Conservation (phyloP, 2,797 vertebrate species). For the Phrynocephalus forsythii region DNA sequence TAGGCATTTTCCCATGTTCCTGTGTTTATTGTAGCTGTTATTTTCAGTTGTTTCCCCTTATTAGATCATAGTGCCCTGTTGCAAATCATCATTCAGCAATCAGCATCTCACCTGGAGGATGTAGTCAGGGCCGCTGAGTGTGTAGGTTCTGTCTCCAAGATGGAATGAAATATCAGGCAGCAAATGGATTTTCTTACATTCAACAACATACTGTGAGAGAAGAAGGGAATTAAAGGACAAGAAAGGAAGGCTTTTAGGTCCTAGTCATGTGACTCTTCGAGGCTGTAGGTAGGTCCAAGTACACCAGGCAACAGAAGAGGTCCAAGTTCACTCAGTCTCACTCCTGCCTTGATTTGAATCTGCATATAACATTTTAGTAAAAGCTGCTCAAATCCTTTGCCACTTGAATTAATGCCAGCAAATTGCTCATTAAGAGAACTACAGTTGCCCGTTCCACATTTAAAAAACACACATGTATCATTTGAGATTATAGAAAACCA, state of each 20-base stretch:
- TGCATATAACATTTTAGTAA: background rate
- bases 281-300: background rate
- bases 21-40: background rate
- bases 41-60: background rate
- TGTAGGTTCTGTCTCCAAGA: slow-evolving; percentile 86
- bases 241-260: background rate
- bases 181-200: slow-evolving; percentile 85
- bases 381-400: background rate
- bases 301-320: background rate
- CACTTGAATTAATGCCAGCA: background rate
- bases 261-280: too few species aligned
- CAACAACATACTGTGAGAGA: slow-evolving; percentile 85
- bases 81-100: background rate
- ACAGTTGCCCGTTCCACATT: background rate
- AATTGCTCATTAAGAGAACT: background rate
- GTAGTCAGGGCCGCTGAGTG: slow-evolving; percentile 87
- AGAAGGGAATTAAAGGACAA: background rate
- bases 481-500: background rate
- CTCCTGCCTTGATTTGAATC: background rate
- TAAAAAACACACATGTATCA: background rate
- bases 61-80: background rate
- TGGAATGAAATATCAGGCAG: slow-evolving; percentile 92
- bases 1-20: too few species aligned
- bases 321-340: background rate
- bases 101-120: slow-evolving; percentile 85